Base-by-base conservation (phyloP, 2,113 vertebrate genomes). In the Entomyzon cyanotis region DNA sequence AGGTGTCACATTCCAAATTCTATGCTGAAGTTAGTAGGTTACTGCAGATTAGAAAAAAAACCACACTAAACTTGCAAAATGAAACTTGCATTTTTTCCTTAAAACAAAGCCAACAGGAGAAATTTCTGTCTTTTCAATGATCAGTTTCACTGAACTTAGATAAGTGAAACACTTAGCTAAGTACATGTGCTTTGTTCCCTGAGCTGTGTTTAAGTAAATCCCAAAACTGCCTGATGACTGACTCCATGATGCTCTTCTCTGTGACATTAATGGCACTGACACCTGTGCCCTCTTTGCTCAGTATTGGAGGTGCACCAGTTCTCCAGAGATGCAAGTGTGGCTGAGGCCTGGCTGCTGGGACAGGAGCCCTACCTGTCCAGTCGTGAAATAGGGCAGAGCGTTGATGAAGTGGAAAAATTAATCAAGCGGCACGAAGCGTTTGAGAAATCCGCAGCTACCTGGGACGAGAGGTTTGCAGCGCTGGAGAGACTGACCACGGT, bases 271-370 rank as follows among this genome's bases (percentile, higher is more conserved):
- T 19, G 9, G 11, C 5, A 12, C 88, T 96, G 49, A 74, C 20
- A 14, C 27, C 64, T 89, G 46, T 73, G 21, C 39, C 0, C 76
- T 91, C 50, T 96, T 42, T 83, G 44, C 75, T 77, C 96, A 99
- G 99, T 99, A 97, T 95, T 99, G 98, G 99, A 99, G 97, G 99
- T 99, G 62, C 99, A 99, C 97, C 99, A 99, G 98, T 99, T 99
- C 97, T 99, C 99, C 17, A 97, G 99, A 90, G 99, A 99, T 1
- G 99, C 99, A 2, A 99, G 99, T 0, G 99, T 99, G 94, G 99
- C 99, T 0, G 99, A 99, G 96, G 99, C 99, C n/a, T 99, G 99
- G 99, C 97, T 99, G 93, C 97, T 99, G 71, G 99, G 99, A 2
- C 99, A 99, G 97, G 99, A 99, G 95, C 99, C 99, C 0, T 99